Percentiles rank a stretch among this genome's conserved stretches.
These are phyloP conservation scores for Nannospalax galili DNA, from an alignment of 2,113 vertebrate species.

Conservation along the genomic window DNA sequence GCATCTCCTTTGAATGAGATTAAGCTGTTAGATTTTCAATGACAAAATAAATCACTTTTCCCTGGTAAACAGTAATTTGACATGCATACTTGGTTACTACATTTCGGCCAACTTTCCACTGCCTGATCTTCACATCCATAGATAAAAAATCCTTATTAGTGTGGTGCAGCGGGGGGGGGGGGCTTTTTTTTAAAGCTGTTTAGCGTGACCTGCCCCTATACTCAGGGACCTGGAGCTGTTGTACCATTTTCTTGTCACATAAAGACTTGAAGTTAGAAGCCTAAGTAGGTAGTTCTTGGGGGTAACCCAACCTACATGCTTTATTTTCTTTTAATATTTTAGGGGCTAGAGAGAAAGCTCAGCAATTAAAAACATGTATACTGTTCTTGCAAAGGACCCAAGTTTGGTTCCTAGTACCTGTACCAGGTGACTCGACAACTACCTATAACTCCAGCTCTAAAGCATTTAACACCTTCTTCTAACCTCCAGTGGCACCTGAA, in stretches of 20 bases:
- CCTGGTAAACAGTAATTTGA: conserved; percentile 26
- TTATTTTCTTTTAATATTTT: neutral
- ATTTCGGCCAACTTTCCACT: conserved; percentile 29
- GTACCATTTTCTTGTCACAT: neutral
- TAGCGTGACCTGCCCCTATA: neutral
- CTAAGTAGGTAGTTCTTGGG: neutral
- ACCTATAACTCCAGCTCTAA: too few relatives aligned
- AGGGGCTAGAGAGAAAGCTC: neutral
- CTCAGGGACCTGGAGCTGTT: neutral
- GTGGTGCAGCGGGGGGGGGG: neutral
- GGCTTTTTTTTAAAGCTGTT: neutral
- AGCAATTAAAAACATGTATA: too few relatives aligned
- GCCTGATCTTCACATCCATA: neutral
- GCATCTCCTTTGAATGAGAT: neutral
- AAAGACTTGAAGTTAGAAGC: neutral
- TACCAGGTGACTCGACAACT: too few relatives aligned
- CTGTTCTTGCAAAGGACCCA: too few relatives aligned
- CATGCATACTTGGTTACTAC: neutral
- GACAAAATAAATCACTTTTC: conserved; percentile 39
- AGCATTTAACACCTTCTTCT: too few relatives aligned
- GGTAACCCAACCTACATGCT: neutral
- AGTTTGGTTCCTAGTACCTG: too few relatives aligned
- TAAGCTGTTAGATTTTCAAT: conserved; percentile 14
- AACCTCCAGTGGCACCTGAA: too few relatives aligned
- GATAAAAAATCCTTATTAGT: conserved; percentile 14